Base-by-base conservation (phyloP, 2,113 vertebrate genomes). In the Oncorhynchus gorbuscha region DNA sequence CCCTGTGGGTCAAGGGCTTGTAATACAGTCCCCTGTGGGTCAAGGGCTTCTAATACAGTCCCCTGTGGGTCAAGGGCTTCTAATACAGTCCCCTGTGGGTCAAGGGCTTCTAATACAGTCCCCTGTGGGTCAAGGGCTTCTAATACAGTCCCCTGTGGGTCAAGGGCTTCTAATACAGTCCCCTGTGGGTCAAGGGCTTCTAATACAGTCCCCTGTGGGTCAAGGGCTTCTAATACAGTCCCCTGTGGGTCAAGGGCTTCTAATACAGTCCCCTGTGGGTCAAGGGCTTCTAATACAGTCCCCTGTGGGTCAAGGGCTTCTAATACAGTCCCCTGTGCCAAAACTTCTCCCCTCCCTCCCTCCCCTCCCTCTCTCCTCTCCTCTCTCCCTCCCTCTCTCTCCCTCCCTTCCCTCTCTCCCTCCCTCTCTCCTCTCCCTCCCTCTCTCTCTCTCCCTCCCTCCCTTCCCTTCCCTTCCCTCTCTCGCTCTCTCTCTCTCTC, bases 1-100 rank as follows among this genome's bases (percentile, higher is more conserved):
- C 13, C 93, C 94, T 93, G 84, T 95, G n/a, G n/a, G 30, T 32
- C 79, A 65, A 73, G 83, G 94, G 95, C 95, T 96, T 97, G 94
- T 93, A 96, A 96, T 94, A 93, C 92, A 93, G 79, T 72, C 30
- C 13, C 93, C 94, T 93, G 84, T 95, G n/a, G n/a, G 30, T 32
- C 79, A 65, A 73, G 83, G 94, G 95, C 95, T 96, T 97, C 95
- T 93, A 96, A 96, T 94, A 93, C 92, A 93, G 79, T 72, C 30
- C 13, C 93, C 94, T 93, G 84, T 95, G n/a, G n/a, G 30, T 32
- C 79, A 65, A 73, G 83, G 94, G 95, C 95, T 96, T 97, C 95
- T 93, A 96, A 96, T 94, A 93, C 92, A 93, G 79, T 72, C 30
- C 13, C 93, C 94, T 93, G 84, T 95, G n/a, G n/a, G 30, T 32